A percentile compares a stretch with the other conserved stretches of the same genome.
These are phyloP conservation scores for Catostomus latipinnis DNA, from an alignment of 2,797 vertebrate species.

Conservation along the genomic window DNA sequence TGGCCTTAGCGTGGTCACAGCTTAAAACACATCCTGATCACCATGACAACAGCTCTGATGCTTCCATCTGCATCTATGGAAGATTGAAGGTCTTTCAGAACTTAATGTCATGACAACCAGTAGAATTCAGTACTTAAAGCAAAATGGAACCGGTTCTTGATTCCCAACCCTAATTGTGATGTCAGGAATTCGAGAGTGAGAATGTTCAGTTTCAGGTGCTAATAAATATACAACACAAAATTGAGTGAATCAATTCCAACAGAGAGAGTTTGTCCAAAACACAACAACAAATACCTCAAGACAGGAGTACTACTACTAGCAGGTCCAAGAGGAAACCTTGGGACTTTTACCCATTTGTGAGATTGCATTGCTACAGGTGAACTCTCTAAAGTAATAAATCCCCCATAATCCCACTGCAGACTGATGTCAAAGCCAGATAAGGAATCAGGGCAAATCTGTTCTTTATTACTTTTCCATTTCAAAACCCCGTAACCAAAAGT, in stretches of 20 bases:
- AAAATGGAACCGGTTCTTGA: too few relatives aligned
- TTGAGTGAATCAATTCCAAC: neutral
- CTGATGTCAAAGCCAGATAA: slow-evolving; percentile 45
- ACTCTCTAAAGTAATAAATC: slow-evolving; percentile 46
- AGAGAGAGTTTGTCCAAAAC: slow-evolving; percentile 1
- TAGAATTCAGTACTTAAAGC: too few relatives aligned
- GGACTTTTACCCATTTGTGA: slow-evolving; percentile 44
- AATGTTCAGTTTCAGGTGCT: neutral
- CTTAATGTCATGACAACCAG: too few relatives aligned
- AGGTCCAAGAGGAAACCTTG: slow-evolving; percentile 27
- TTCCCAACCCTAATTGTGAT: too few relatives aligned
- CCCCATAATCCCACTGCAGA: slow-evolving; percentile 51
- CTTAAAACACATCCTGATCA: too few relatives aligned
- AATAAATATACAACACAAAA: neutral
- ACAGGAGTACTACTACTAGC: slow-evolving; percentile 21
- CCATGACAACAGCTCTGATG: too few relatives aligned
- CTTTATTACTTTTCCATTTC: slow-evolving; percentile 56
- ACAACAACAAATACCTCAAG: slow-evolving; percentile 16
- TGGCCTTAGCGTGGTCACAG: too few relatives aligned
- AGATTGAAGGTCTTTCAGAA: too few relatives aligned
- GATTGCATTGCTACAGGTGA: slow-evolving; percentile 48
- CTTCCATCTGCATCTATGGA: too few relatives aligned
- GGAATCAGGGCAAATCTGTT: slow-evolving; percentile 54
- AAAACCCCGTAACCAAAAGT: slow-evolving; percentile 50
- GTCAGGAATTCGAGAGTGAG: neutral